Percentiles rank a stretch among this genome's conserved stretches.
phyloP scores from a whole-genome alignment of 2,888 invertebrate species.

The Ormyrus pomaceus region DNA sequence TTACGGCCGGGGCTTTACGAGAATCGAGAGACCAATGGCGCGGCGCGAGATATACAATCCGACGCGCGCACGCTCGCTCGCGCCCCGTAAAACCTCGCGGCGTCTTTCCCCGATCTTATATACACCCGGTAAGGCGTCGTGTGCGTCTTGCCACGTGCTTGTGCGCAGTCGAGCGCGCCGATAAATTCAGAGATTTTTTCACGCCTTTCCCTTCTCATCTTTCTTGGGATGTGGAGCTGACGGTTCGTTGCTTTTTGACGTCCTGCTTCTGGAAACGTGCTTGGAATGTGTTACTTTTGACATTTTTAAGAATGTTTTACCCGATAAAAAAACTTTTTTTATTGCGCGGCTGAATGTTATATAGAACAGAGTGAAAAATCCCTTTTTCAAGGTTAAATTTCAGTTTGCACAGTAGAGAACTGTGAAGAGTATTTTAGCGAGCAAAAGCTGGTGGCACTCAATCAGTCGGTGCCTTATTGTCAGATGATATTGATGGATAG shows the following conservation, averaged over 20 bases:
- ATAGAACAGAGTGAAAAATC: background rate
- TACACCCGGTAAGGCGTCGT: background rate
- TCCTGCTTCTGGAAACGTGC: too few species aligned
- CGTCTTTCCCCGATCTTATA: background rate
- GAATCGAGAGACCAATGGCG: slow-evolving; percentile 10
- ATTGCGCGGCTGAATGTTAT: background rate
- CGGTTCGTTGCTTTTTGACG: too few species aligned
- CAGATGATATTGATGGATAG: slow-evolving; percentile 23
- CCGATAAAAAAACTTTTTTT: too few species aligned
- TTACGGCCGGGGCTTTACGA: slow-evolving; percentile 26
- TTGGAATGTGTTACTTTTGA: too few species aligned
- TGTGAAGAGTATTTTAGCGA: slow-evolving; percentile 6
- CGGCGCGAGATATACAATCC: too few species aligned
- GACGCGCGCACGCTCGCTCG: background rate
- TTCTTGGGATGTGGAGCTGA: too few species aligned
- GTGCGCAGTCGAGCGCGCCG: background rate
- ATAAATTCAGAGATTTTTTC: slow-evolving; percentile 23
- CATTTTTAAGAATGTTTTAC: too few species aligned
- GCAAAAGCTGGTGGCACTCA: background rate
- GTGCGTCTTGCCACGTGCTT: background rate
- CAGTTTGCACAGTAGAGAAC: too few species aligned
- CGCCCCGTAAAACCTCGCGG: slow-evolving; percentile 15
- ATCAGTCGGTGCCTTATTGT: slow-evolving; percentile 12
- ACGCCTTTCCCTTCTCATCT: too few species aligned
- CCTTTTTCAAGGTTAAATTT: background rate